A percentile compares a stretch with the other conserved stretches of the same genome.
Evolutionary conservation across 2,113 vertebrate species (phyloP).

Genomic region (Mesembrinibis cayennensis): DNA sequence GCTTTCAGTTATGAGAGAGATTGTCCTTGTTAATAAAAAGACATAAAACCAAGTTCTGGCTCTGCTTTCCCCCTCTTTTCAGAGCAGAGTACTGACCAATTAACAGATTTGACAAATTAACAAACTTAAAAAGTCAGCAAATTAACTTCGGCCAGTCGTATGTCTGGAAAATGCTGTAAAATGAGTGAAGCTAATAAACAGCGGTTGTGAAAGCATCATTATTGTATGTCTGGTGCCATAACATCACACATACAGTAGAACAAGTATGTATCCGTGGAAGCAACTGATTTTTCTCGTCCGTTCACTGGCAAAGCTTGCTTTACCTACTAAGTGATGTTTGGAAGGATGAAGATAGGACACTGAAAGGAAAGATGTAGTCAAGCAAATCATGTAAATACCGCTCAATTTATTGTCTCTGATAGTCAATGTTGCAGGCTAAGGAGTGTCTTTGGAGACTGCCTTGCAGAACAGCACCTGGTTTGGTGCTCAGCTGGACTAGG

Average conservation of each 20-base stretch:
- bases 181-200: background rate
- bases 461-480: background rate
- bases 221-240: background rate
- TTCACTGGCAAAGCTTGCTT: background rate
- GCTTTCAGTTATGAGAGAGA: background rate
- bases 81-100: background rate
- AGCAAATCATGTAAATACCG: background rate
- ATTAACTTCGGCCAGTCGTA: rapidly evolving
- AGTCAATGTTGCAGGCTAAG: background rate
- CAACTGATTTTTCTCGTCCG: background rate
- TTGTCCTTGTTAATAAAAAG: background rate
- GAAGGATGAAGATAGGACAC: background rate
- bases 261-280: background rate
- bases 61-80: background rate
- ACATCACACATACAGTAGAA: background rate
- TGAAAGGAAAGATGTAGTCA: background rate
- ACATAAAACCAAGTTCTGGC: background rate
- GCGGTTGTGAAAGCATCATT: background rate
- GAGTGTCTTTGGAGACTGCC: background rate
- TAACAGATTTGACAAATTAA: background rate
- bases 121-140: background rate
- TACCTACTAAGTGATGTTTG: background rate
- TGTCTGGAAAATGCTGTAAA: background rate
- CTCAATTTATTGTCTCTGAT: background rate
- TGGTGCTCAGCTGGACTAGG: background rate